These are phyloP conservation scores for Sarcophaga carnaria DNA, from an alignment of 2,888 invertebrate species.

Conservation along the genomic window DNA sequence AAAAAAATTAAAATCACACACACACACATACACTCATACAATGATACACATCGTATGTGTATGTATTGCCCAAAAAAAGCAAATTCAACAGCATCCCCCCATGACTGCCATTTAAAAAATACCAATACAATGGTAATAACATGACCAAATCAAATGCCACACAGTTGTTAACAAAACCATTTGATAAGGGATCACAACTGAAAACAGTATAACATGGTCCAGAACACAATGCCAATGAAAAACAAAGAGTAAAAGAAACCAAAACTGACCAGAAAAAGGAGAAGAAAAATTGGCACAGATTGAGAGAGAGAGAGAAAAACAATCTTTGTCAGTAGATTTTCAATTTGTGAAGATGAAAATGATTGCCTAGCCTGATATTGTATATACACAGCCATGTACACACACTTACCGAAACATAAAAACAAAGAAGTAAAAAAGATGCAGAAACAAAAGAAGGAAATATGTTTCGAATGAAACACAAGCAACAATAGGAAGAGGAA, in stretches of 20 bases:
- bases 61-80: neutral
- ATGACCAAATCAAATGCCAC: conserved; percentile 39
- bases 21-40: too few relatives aligned
- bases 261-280: neutral
- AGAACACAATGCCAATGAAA: neutral
- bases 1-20: too few relatives aligned
- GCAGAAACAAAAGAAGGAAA: neutral
- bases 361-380: conserved; percentile 46
- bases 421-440: neutral
- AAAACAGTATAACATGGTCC: neutral
- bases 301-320: neutral
- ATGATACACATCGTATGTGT: neutral
- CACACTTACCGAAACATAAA: neutral
- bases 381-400: neutral
- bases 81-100: neutral
- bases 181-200: neutral
- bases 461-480: neutral
- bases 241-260: conserved; percentile 20
- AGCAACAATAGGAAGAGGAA: neutral
- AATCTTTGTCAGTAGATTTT: conserved; percentile 37
- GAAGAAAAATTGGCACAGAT: conserved; percentile 18
- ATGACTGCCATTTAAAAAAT: conserved; percentile 11
- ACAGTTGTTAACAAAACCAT: neutral
- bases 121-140: neutral
- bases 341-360: conserved; percentile 65